Conservation (phyloP, 2,113 vertebrate genomes). For the Nesoenas mayeri region DNA sequence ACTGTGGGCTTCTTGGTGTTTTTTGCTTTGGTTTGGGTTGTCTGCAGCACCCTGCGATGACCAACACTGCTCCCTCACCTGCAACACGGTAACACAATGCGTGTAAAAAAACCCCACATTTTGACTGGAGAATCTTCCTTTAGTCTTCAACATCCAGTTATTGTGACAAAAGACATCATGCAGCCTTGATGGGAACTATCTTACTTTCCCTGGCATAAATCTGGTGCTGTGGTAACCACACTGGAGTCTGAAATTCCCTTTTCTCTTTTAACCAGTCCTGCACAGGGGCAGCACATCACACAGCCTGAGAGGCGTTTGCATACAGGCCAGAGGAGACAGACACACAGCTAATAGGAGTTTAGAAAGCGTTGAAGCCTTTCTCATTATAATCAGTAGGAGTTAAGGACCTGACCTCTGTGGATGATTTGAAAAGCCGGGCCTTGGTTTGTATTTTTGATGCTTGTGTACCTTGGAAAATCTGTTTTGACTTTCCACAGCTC, state of each 20-base stretch:
- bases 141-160: neutral
- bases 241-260: neutral
- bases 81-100: neutral
- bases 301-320: neutral
- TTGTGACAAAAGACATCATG: neutral
- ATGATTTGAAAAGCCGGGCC: neutral
- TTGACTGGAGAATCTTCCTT: neutral
- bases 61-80: neutral
- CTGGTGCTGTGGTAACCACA: rapidly evolving
- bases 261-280: neutral
- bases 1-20: neutral
- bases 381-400: neutral
- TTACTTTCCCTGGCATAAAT: neutral
- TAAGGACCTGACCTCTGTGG: neutral
- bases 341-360: neutral
- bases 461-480: neutral
- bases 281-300: rapidly evolving
- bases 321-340: neutral
- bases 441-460: neutral
- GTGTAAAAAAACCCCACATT: neutral
- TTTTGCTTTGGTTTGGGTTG: neutral
- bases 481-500: neutral
- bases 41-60: neutral
- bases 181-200: neutral
- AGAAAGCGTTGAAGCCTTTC: neutral